Conservation (phyloP, 30 jellyfish, hydroid and myxozoan species). For the Phacellophora camtschatica region DNA sequence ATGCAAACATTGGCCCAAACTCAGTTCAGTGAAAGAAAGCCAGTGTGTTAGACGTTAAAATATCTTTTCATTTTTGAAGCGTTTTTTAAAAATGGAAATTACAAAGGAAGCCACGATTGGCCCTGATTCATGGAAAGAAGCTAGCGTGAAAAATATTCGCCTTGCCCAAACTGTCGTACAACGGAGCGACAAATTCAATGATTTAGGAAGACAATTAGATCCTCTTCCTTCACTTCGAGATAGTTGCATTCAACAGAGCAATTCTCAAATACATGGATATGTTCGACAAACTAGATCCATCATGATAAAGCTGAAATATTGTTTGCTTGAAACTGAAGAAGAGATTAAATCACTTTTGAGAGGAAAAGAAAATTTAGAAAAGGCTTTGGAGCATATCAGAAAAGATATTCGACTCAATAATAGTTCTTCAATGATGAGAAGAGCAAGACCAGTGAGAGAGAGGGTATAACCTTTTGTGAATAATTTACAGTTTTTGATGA, state of each 20-base stretch:
- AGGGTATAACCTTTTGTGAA: conserved; percentile 58
- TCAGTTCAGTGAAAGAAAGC: too few relatives aligned
- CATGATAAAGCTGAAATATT: conserved; percentile 68
- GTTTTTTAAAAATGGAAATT: conserved; percentile 45
- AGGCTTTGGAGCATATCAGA: conserved; percentile 79
- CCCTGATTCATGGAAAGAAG: conserved; percentile 83
- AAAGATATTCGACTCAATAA: conserved; percentile 73
- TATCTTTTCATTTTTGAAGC: too few relatives aligned
- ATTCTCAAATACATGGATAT: conserved; percentile 78
- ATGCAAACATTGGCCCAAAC: too few relatives aligned
- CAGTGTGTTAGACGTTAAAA: too few relatives aligned
- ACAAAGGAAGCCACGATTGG: conserved; percentile 83
- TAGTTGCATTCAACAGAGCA: conserved; percentile 79
- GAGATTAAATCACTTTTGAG: conserved; percentile 76
- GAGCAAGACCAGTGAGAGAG: conserved; percentile 79
- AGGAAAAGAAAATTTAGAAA: conserved; percentile 81
- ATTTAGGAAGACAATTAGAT: conserved; percentile 82
- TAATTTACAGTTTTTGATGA: not conserved
- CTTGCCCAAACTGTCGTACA: conserved; percentile 86
- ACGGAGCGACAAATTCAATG: conserved; percentile 91
- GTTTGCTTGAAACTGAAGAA: conserved; percentile 85
- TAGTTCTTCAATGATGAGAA: conserved; percentile 57
- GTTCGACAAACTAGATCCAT: conserved; percentile 74
- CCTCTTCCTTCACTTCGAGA: conserved; percentile 91
- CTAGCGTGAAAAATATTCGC: conserved; percentile 68